Base-by-base conservation (phyloP, 2,113 vertebrate genomes). In the Istiophorus platypterus region DNA sequence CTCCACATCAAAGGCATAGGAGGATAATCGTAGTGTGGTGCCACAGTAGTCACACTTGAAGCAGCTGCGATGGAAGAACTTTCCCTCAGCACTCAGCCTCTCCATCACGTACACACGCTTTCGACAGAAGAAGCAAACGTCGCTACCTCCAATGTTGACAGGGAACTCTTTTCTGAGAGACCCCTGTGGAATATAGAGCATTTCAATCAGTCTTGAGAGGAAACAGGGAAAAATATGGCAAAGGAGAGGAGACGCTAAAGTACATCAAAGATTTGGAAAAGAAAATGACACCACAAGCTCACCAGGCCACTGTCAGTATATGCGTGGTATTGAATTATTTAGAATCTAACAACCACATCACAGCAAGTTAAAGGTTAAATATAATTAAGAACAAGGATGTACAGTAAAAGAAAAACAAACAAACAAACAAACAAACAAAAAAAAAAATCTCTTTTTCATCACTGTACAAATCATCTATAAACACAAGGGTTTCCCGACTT, bases 1-100 rank as follows among this genome's bases (percentile, higher is more conserved):
- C 77, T 99, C 97, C 0, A 96, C 94, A 42, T 99, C 97, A 0
- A 98, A 99, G 82, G 98, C 98, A 0, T 99, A 99, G 15, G 97
- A 97, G 0, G 98, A 98, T 20, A 99, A 92, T 2, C 98, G 97
- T 61, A 99, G 95, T 0, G 98, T 99, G 22, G 97, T 98, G 56
- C 91, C 91, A 0, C 98, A 99, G 94, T 99, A 96, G 87, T 99
- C 97, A 1, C 98, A 99, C 85, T 98, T 98, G 93, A 99, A 99
- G 95, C 98, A 99, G 92, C 96, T 99, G 71, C 98, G 97, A 72
- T 99, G 98, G 95, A 99, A 99, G 95, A 99, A 99, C 92, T 98
- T 99, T 76, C 97, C 98, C 91, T 99, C 98, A 0, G 98, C 98
- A 0, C 98, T 99, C 67, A 99, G 95, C 64, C 98, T 80, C 93